Percentiles rank a stretch among this genome's conserved stretches.
These are phyloP conservation scores for Tenthredo mesomela DNA, from an alignment of 2,888 invertebrate genomes.

Conservation along the genomic window DNA sequence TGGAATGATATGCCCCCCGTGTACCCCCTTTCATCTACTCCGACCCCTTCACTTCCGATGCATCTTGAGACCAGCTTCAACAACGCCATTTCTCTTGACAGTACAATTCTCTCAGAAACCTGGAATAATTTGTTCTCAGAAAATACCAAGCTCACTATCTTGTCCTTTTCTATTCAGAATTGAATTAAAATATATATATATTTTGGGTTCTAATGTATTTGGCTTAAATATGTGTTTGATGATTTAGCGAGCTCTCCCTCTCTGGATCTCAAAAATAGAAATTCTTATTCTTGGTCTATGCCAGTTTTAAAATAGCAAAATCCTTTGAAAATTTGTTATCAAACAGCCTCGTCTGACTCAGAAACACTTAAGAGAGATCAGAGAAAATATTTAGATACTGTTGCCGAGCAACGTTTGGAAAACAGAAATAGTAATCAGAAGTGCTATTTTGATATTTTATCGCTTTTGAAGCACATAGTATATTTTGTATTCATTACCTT, in stretches of 20 bases:
- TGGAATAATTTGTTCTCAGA: background rate
- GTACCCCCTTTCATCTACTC: background rate
- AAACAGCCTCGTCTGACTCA: background rate
- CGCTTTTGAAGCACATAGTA: background rate
- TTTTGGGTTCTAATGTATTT: background rate
- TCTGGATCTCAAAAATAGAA: background rate
- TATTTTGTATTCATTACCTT: background rate
- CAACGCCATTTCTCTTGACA: background rate
- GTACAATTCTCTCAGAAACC: background rate
- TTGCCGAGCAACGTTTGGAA: background rate
- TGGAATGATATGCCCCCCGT: background rate
- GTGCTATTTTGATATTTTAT: background rate
- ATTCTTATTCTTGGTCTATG: background rate
- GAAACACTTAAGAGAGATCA: background rate
- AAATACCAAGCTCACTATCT: background rate
- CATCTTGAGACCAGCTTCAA: constrained; percentile 19
- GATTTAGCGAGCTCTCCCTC: background rate
- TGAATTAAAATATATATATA: background rate
- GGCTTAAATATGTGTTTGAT: background rate
- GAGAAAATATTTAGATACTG: background rate
- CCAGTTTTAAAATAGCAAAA: background rate
- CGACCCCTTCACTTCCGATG: background rate
- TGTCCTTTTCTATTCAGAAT: background rate
- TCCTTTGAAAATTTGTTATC: constrained; percentile 8
- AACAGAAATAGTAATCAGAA: background rate